Evolutionary conservation across 2,797 vertebrate genomes (phyloP).

Genomic region (Leptatherina wallacei): DNA sequence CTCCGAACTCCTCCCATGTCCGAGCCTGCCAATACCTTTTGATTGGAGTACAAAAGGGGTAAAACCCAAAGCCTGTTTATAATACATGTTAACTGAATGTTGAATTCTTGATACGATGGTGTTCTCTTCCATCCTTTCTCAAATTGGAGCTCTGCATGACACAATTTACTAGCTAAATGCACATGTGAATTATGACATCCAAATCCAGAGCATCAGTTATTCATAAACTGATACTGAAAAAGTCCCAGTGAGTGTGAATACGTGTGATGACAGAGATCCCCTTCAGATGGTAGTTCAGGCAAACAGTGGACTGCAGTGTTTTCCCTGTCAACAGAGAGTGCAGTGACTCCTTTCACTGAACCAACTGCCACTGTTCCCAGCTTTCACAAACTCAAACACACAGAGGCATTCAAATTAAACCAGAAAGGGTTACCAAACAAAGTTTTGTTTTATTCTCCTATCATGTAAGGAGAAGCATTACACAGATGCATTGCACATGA

Average conservation of each 20-base stretch:
- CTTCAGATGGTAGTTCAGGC: constrained; percentile 50
- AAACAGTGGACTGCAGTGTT: constrained; percentile 73
- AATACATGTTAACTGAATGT: constrained; percentile 12
- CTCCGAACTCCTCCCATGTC: too few species aligned
- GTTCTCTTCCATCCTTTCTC: constrained; percentile 12
- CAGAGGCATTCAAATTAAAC: constrained; percentile 20
- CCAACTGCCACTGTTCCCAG: constrained; percentile 26
- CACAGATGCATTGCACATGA: constrained; percentile 49
- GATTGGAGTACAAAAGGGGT: background rate
- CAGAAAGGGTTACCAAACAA: constrained; percentile 62
- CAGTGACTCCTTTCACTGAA: constrained; percentile 54
- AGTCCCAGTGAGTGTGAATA: constrained; percentile 24
- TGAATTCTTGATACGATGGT: background rate
- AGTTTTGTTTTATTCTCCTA: constrained; percentile 69
- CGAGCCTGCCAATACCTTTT: too few species aligned
- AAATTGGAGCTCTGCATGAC: constrained; percentile 7
- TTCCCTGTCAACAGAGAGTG: constrained; percentile 58
- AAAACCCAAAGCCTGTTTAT: background rate
- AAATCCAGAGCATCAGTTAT: constrained; percentile 11
- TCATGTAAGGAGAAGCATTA: constrained; percentile 46
- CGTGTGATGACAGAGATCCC: constrained; percentile 57
- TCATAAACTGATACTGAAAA: constrained; percentile 17
- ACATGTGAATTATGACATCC: constrained; percentile 7
- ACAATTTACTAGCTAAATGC: background rate
- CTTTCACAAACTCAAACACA: constrained; percentile 5